Base-by-base conservation (phyloP, 2,888 invertebrate species). In the Stenoptilia bipunctidactyla region DNA sequence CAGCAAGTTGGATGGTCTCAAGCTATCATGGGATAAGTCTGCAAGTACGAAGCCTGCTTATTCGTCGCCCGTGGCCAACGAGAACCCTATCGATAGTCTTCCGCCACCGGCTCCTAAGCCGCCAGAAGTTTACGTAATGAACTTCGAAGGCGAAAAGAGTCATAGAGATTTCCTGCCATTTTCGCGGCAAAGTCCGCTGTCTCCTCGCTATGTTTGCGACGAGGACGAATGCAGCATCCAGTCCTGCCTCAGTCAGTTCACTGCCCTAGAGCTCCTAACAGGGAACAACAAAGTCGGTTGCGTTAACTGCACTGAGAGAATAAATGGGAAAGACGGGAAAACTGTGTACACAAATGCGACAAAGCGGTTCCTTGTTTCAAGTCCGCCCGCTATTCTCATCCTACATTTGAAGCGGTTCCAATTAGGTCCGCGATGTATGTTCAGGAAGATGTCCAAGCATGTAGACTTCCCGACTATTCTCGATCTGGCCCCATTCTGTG, bases 351-450 rank as follows among this genome's bases (percentile, higher is more conserved):
- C 93, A 1, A 90, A 92, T 58, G 92, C 93, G 34, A 92, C 92
- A 1, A 92, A 94, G 66, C 92, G 94, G 52, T 89, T 94, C 69
- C 85, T 97, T 30, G 91, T 99, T 20, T 93, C 93, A 47, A 90
- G 90, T 60, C 96, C 97, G 15, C 98, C 98, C 0, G 93, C 96
- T 2, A 92, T 98, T 39, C 86, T 99, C 1, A 98, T 98, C 40
- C 79, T 99, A 14, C 98, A 99, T 65, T 76, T 99, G 47, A 99
- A 99, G 75, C 85, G 98, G 46, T 99, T 98, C 82, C 96, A 97
- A 80, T 90, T 96, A 60, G 88, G 88, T 0, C 86, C 90, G 38
- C 80, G 88, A 3, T 87, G 86, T 64, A 86, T 89, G 70, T 92
- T 92, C 64, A 88, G 90, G 12, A 98, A 98, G 85, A 89, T 96